phyloP scores from a whole-genome alignment of 2,113 vertebrate genomes.

The Sclerurus mexicanus region DNA sequence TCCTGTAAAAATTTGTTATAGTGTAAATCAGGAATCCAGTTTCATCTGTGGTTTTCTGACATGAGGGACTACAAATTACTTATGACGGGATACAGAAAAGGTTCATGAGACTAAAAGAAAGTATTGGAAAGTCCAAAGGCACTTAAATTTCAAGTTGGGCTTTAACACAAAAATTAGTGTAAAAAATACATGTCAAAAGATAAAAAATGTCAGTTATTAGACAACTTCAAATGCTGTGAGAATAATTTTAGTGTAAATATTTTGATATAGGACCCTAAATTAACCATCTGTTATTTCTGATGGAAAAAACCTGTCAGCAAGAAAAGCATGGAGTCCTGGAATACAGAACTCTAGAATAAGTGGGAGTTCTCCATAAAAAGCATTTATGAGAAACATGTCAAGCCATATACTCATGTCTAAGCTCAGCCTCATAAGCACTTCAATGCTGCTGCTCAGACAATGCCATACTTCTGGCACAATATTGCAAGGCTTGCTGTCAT shows the following conservation, averaged over 20 bases:
- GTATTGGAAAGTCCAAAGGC: too few species aligned
- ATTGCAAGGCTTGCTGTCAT: not conserved
- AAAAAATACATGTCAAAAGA: not conserved
- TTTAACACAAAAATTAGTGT: not conserved
- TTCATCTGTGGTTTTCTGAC: not conserved
- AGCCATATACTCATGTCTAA: not conserved
- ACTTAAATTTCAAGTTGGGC: not conserved
- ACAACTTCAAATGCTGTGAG: conserved; percentile 14
- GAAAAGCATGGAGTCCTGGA: not conserved
- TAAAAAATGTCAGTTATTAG: not conserved
- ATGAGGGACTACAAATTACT: not conserved
- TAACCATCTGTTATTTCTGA: conserved; percentile 46
- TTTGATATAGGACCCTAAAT: conserved; percentile 18
- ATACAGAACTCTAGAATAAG: not conserved
- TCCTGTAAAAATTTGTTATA: not conserved
- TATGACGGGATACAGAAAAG: not conserved
- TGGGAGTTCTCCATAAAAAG: conserved; percentile 1
- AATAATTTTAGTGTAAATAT: conserved; percentile 36
- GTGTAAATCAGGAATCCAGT: not conserved
- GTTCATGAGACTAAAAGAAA: not conserved
- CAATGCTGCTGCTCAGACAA: not conserved
- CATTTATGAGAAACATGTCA: not conserved
- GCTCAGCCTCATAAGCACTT: not conserved
- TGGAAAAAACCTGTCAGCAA: not conserved
- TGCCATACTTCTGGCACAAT: not conserved